Evolutionary conservation across 2,888 invertebrate species (phyloP).

Genomic region (Agriotes lineatus): DNA sequence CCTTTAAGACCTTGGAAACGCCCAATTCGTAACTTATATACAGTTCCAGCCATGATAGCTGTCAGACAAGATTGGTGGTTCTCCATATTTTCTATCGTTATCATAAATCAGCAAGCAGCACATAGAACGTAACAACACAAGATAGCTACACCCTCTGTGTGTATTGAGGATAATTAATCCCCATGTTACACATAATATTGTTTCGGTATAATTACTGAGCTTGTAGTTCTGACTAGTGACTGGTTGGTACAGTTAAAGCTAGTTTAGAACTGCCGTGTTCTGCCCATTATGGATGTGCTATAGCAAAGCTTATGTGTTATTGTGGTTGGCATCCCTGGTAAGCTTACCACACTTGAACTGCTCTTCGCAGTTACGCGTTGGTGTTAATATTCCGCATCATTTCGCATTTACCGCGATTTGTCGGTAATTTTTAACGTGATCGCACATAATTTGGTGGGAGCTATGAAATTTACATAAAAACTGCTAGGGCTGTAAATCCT

Average conservation of each 20-base stretch:
- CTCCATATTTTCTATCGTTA: constrained; percentile 21
- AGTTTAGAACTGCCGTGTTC: constrained; percentile 50
- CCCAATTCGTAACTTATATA: too few relatives aligned
- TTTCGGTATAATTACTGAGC: constrained; percentile 66
- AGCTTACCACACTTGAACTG: constrained; percentile 34
- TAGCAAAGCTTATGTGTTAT: constrained; percentile 42
- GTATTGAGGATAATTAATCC: constrained; percentile 65
- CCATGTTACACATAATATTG: constrained; percentile 66
- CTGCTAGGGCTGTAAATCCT: not conserved
- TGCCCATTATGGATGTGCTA: constrained; percentile 52
- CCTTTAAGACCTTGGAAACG: too few relatives aligned
- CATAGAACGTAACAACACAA: constrained; percentile 36
- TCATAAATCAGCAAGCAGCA: constrained; percentile 37
- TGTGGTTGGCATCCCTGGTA: constrained; percentile 37
- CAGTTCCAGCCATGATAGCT: too few relatives aligned
- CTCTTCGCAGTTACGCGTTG: constrained; percentile 21
- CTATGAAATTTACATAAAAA: constrained; percentile 20
- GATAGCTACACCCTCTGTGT: constrained; percentile 44
- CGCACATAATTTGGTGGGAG: constrained; percentile 6
- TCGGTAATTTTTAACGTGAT: too few relatives aligned
- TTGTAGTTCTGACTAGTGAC: constrained; percentile 63
- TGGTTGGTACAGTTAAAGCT: constrained; percentile 56
- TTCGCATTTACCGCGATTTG: too few relatives aligned
- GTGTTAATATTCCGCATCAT: constrained; percentile 1
- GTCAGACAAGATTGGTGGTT: not conserved